These are phyloP conservation scores for Ursus arctos DNA, from an alignment of 2,113 vertebrate genomes.

Conservation along the genomic window DNA sequence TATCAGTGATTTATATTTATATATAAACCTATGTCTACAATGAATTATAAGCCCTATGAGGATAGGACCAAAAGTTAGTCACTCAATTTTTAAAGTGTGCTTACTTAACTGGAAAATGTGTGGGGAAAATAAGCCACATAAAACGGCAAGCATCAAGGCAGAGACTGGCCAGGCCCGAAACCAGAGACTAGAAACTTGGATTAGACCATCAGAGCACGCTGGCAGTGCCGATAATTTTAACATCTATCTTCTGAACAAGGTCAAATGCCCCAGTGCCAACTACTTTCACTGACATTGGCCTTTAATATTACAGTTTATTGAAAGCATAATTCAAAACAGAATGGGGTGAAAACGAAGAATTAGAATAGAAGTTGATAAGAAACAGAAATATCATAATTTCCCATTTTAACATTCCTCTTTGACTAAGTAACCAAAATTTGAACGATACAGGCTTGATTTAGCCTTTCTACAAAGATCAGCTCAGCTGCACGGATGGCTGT, in stretches of 20 bases:
- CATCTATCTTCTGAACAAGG: constrained; percentile 56
- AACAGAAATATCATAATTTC: constrained; percentile 31
- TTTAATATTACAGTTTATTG: constrained; percentile 53
- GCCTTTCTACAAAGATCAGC: constrained; percentile 35
- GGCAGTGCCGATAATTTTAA: constrained; percentile 39
- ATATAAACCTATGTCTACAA: background rate
- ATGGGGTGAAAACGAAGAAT: constrained; percentile 15
- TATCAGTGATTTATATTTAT: constrained; percentile 22
- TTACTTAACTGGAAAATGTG: constrained; percentile 48
- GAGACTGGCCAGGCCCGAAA: constrained; percentile 20
- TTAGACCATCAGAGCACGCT: constrained; percentile 13
- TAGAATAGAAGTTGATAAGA: constrained; percentile 14
- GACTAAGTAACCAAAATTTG: constrained; percentile 61
- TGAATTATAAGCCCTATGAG: constrained; percentile 19
- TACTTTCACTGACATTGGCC: background rate
- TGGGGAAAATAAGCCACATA: background rate
- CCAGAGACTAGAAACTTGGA: background rate
- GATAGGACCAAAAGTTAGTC: constrained; percentile 2
- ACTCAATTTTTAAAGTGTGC: constrained; percentile 53
- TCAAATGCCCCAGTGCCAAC: background rate
- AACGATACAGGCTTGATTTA: constrained; percentile 1
- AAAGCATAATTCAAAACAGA: constrained; percentile 63
- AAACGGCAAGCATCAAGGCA: background rate
- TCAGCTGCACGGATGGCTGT: background rate
- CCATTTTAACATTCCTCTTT: constrained; percentile 43